These are phyloP conservation scores for Remorina albescens DNA, from an alignment of 2,797 vertebrate species.

Conservation along the genomic window DNA sequence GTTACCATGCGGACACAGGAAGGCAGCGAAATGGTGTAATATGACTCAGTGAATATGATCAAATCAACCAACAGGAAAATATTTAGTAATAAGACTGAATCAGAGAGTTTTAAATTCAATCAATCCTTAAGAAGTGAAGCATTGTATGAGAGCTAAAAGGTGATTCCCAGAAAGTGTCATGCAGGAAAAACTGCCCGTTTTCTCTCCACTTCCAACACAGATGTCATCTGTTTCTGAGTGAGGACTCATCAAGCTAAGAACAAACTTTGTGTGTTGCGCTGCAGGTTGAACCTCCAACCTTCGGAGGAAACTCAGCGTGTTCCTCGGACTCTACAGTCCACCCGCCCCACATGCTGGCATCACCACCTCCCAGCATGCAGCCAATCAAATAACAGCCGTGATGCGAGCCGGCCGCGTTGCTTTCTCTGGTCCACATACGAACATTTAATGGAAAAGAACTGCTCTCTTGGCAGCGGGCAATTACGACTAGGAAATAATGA, in stretches of 20 bases:
- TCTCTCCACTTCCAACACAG: background rate
- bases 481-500: background rate
- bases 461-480: background rate
- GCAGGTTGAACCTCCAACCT: background rate
- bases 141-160: too few species aligned
- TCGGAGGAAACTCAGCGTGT: slow-evolving; percentile 3
- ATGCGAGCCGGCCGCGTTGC: background rate
- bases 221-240: background rate
- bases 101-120: background rate
- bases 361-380: background rate
- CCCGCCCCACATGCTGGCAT: background rate
- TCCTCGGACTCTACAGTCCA: background rate
- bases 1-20: background rate
- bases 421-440: background rate
- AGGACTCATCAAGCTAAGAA: background rate
- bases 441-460: background rate
- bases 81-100: background rate
- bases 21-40: too few species aligned
- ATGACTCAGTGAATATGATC: too few species aligned
- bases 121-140: background rate
- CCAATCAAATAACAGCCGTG: background rate
- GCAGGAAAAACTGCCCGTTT: too few species aligned
- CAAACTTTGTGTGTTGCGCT: background rate
- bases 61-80: background rate
- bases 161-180: too few species aligned